phyloP scores from a whole-genome alignment of 2,797 vertebrate genomes.

The Coregonus sp. region DNA sequence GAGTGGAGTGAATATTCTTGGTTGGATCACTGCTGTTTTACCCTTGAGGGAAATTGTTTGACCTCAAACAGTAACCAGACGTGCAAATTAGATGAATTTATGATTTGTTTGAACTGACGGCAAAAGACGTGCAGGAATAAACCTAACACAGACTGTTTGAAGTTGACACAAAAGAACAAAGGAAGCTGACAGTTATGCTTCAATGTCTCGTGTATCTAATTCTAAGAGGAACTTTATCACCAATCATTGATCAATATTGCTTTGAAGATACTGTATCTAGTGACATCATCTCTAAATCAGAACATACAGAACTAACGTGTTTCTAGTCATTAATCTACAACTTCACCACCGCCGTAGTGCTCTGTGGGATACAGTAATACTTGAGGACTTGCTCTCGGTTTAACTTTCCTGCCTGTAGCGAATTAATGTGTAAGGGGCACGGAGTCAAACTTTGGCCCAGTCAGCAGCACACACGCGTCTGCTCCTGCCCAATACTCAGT shows the following conservation, averaged over 20 bases:
- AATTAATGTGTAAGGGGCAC: conserved; percentile 47
- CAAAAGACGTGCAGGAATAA: not conserved
- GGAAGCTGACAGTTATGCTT: not conserved
- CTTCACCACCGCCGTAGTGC: conserved; percentile 51
- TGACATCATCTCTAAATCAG: conserved; percentile 41
- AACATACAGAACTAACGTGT: conserved; percentile 45
- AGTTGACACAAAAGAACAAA: too few relatives aligned
- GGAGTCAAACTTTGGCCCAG: conserved; percentile 62
- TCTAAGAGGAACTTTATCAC: not conserved
- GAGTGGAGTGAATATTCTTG: not conserved
- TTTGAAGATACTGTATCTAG: not conserved
- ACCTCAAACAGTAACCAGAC: not conserved
- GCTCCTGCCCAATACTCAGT: conserved; percentile 55
- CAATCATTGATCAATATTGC: not conserved
- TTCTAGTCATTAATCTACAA: conserved; percentile 63
- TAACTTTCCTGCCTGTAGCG: conserved; percentile 45
- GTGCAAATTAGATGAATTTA: not conserved
- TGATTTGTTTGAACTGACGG: not conserved
- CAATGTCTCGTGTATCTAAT: not conserved
- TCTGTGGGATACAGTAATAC: conserved; percentile 68
- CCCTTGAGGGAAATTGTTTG: not conserved
- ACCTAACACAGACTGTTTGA: not conserved
- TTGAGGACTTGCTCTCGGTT: conserved; percentile 66
- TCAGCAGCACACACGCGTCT: conserved; percentile 58
- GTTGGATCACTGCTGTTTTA: not conserved